A percentile compares a stretch with the other conserved stretches of the same genome.
Conservation (phyloP, 2,113 vertebrate genomes). For the Baryphthengus martii region DNA sequence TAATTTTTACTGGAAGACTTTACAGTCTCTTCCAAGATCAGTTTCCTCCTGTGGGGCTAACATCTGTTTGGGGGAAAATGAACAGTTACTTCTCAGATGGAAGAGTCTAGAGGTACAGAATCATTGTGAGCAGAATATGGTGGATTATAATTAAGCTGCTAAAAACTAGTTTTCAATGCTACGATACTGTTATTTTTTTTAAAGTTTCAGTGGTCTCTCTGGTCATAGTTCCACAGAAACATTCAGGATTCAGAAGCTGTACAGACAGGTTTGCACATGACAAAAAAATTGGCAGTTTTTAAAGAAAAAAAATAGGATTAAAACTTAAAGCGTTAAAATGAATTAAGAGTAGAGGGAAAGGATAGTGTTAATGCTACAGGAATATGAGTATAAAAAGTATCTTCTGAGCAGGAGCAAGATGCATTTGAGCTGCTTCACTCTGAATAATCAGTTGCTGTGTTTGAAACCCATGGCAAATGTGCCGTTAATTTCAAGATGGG, state of each 20-base stretch:
- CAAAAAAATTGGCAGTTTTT: background rate
- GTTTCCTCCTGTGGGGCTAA: background rate
- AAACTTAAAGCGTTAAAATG: background rate
- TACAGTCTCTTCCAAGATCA: background rate
- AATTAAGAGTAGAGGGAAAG: background rate
- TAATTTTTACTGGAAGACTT: constrained; percentile 1
- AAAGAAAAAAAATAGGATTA: background rate
- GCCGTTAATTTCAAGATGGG: background rate
- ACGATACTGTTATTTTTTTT: background rate
- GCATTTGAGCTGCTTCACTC: background rate
- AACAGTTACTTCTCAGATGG: background rate
- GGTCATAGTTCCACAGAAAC: background rate
- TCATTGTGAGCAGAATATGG: background rate
- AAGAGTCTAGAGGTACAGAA: background rate
- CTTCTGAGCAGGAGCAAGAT: background rate
- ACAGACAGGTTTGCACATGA: background rate
- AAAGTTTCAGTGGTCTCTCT: background rate
- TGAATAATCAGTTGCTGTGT: background rate
- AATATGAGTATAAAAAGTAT: background rate
- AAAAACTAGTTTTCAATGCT: background rate
- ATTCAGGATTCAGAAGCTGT: background rate
- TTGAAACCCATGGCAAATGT: background rate
- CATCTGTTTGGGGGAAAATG: background rate
- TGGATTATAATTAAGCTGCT: background rate
- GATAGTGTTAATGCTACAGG: background rate